Base-by-base conservation (phyloP, 37 sponge, comb jelly and placozoan genomes). In the Halisarca cf. caerulea region DNA sequence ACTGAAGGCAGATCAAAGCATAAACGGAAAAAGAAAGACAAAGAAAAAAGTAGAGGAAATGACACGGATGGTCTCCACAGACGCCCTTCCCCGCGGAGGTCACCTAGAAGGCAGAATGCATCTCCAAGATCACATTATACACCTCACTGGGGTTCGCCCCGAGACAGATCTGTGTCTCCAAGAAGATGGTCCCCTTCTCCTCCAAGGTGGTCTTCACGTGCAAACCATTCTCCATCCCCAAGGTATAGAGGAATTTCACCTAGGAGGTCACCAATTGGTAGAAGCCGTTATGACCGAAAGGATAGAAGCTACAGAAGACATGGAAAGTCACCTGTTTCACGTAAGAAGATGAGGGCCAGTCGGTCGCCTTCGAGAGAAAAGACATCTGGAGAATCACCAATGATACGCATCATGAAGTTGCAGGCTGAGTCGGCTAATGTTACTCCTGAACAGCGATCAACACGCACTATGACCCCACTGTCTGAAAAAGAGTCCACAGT, bases 201-300 rank as follows among this genome's bases (percentile, higher is more conserved):
- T 62, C 64, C 64, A 62, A 62, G 30, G n/a, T 62, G 64, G 64
- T 28, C 25, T 15, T 62, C 64, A 15, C 64, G 30, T 62, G 6
- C n/a, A 20, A n/a, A n/a, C 64, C 64, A 62, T 8, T 71, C 72
- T 40, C 77, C 77, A 40, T 74, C 77, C 1, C 77, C 77, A 25
- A 37, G 25, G 15, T 74, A 24, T 37, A 23, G 6, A 15, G 25
- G 2, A n/a, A 41, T 44, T 40, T 25, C 77, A 1, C 43, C 38
- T 1, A 40, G 77, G 45, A 23, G 45, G 24, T 74, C 77, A 41
- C 77, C 77, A 36, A 41, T 44, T 40, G 11, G 9, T 2, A 37
- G 24, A 74, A 1, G 51, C 51, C 51, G 51, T 14, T 47, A 39
- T 37, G 45, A 39, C 21, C 1, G 42, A 23, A 74, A 41, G 25